Conservation (phyloP, 2,888 invertebrate genomes). For the Ectemnius lituratus region DNA sequence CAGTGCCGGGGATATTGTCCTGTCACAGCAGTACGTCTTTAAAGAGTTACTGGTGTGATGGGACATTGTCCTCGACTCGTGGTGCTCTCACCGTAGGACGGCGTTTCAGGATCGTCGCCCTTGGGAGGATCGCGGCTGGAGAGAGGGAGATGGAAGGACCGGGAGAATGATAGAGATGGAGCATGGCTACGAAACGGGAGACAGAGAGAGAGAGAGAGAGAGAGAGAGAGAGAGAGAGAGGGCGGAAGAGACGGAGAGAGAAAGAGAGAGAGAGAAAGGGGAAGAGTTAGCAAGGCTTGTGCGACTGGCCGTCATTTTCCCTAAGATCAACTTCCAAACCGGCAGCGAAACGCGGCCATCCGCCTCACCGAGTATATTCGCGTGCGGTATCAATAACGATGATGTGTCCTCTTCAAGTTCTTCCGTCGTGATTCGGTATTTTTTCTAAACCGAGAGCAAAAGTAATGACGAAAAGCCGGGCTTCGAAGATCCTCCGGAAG, state of each 20-base stretch:
- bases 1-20: constrained; percentile 94
- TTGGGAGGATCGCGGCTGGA: neutral
- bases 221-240: neutral
- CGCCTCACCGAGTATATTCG: too few relatives aligned
- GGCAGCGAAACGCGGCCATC: too few relatives aligned
- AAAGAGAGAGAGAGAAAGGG: neutral
- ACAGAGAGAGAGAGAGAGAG: neutral
- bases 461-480: too few relatives aligned
- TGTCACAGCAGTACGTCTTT: constrained; percentile 96
- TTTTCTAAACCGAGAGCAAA: too few relatives aligned
- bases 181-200: too few relatives aligned
- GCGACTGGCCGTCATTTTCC: too few relatives aligned
- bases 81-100: constrained; percentile 36
- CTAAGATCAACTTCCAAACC: too few relatives aligned
- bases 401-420: too few relatives aligned
- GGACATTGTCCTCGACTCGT: constrained; percentile 88
- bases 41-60: constrained; percentile 92
- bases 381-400: too few relatives aligned
- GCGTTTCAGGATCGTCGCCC: constrained; percentile 11
- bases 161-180: constrained; percentile 21
- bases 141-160: constrained; percentile 13
- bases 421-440: too few relatives aligned
- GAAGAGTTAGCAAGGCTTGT: neutral
- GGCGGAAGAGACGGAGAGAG: neutral
- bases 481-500: too few relatives aligned